Evolutionary conservation across 1,140 invertebrate species (phyloP).

Genomic region (Drosophila lacteicornis): DNA sequence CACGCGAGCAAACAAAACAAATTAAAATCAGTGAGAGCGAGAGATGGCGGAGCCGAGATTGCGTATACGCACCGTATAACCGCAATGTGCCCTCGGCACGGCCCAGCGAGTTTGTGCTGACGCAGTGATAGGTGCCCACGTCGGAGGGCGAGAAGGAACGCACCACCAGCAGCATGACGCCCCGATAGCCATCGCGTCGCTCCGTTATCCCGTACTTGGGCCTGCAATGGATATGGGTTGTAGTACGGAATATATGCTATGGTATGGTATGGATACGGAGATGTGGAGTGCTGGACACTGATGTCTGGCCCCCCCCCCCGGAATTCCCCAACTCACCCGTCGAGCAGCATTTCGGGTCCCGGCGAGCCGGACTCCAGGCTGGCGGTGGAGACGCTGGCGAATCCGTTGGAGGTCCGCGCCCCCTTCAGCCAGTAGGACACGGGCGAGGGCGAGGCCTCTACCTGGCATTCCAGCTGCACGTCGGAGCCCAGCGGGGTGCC

Average conservation of each 20-base stretch:
- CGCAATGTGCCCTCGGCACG: slow-evolving; percentile 93
- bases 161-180: slow-evolving; percentile 93
- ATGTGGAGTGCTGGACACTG: slow-evolving; percentile 1
- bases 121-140: slow-evolving; percentile 95
- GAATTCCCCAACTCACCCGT: slow-evolving; percentile 87
- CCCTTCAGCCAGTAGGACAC: slow-evolving; percentile 94
- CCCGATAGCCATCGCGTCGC: slow-evolving; percentile 91
- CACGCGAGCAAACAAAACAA: slow-evolving; percentile 30
- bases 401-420: slow-evolving; percentile 85
- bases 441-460: slow-evolving; percentile 93
- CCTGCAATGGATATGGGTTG: slow-evolving; percentile 85
- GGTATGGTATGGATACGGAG: slow-evolving; percentile 14
- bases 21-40: slow-evolving; percentile 19
- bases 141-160: slow-evolving; percentile 91
- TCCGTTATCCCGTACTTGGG: slow-evolving; percentile 93
- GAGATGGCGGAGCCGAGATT: slow-evolving; percentile 41
- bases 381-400: slow-evolving; percentile 70
- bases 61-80: slow-evolving; percentile 91
- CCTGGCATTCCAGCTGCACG: slow-evolving; percentile 92
- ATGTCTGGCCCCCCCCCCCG: slow-evolving; percentile 12
- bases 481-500: slow-evolving; percentile 92
- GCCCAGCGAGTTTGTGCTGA: slow-evolving; percentile 95
- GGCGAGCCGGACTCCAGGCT: slow-evolving; percentile 81
- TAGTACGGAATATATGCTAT: not conserved
- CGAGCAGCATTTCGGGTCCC: slow-evolving; percentile 89